Conservation (phyloP, 1,140 invertebrate species). For the Conopomorpha cramerella region DNA sequence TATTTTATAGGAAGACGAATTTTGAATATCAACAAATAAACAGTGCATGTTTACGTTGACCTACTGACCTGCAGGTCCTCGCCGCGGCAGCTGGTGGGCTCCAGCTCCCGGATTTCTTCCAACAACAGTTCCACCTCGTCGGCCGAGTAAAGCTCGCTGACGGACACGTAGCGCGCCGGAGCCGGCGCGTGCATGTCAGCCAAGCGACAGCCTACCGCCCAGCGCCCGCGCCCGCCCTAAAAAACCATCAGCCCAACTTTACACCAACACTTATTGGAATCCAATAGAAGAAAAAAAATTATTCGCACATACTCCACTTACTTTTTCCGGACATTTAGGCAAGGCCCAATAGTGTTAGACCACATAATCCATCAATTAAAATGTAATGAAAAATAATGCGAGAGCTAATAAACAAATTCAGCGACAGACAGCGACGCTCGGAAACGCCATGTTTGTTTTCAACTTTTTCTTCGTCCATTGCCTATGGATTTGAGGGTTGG, state of each 20-base stretch:
- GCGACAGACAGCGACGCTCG: not conserved
- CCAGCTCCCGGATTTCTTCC: slow-evolving; percentile 88
- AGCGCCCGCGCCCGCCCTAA: not conserved
- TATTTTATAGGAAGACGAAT: too few relatives aligned
- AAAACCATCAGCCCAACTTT: not conserved
- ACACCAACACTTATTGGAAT: too few relatives aligned
- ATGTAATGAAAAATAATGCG: not conserved
- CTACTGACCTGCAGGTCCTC: slow-evolving; percentile 88
- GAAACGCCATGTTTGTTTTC: not conserved
- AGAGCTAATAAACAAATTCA: not conserved
- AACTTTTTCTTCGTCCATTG: not conserved
- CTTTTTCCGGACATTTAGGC: too few relatives aligned
- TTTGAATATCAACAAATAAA: too few relatives aligned
- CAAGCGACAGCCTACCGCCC: not conserved
- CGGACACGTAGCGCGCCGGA: slow-evolving; percentile 65
- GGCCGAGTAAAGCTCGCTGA: slow-evolving; percentile 89
- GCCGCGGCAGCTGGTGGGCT: slow-evolving; percentile 81
- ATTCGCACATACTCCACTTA: too few relatives aligned
- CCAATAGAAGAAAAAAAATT: too few relatives aligned
- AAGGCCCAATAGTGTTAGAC: too few relatives aligned
- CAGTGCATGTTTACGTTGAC: too few relatives aligned
- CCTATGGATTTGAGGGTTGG: too few relatives aligned
- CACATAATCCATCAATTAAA: not conserved
- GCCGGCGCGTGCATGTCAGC: slow-evolving; percentile 14
- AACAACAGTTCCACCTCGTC: slow-evolving; percentile 92